Base-by-base conservation (phyloP, 2,113 vertebrate species). In the Columba janthina region DNA sequence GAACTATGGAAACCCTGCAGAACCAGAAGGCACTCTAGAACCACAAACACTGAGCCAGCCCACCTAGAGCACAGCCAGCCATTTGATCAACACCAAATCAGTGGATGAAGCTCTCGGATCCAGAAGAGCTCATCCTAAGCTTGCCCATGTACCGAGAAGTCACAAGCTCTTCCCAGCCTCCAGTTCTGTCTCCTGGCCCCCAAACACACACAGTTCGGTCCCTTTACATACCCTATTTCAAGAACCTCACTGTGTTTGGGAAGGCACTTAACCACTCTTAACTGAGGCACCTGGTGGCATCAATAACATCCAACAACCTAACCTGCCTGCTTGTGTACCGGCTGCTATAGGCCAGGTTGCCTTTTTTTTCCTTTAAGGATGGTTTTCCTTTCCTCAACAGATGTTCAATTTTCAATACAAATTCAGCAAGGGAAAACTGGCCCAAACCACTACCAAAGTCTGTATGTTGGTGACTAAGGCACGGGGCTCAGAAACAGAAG, bases 221-320 rank as follows among this genome's bases (percentile, higher is more conserved):
- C 29, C n/a, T 46, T 81, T 48, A 25, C 0, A 0, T 26, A 36
- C 4, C 21, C 48, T 20, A 10, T 40, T 69, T 38, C 53, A 70
- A 82, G 18, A 57, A 12, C 9, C 32, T 60, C 11, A 13, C 18
- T 56, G 61, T 38, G 53, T 46, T 53, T 80, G 31, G 46, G 60
- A 90, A 88, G 42, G 29, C 15, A 8, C 44, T 85, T 69, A 66
- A 26, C 10, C 8, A 5, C 10, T 53, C 26, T 67, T 26, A 64
- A 60, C 29, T 28, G 38, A 74, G 42, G 48, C 32, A 56, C 40
- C 44, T 15, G n/a, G 25, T 51, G 29, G 34, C 65, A 78, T 26
- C n/a, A 62, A 1, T 26, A 87, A 54, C 2, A 51, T 11, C 26
- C 38, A 71, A 2, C 8, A 53, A 66, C 44, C 24, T 10, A 13